A percentile compares a stretch with the other conserved stretches of the same genome.
Conservation (phyloP, 2,113 vertebrate genomes). For the Herpetotheres cachinnans region DNA sequence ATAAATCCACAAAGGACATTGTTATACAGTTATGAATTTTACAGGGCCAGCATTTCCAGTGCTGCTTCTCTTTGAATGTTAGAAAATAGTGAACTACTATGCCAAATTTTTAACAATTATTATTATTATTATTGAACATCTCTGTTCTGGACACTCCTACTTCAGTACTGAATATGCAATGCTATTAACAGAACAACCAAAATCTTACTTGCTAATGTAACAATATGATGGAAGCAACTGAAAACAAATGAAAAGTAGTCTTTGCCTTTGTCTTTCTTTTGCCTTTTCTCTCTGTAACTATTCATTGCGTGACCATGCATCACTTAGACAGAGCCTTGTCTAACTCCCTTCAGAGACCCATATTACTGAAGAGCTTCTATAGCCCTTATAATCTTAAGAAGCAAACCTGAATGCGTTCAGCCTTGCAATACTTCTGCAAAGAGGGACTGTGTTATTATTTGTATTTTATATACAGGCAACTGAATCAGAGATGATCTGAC, state of each 20-base stretch:
- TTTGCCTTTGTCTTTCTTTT: background rate
- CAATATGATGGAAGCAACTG: background rate
- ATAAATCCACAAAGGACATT: background rate
- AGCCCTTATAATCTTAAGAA: background rate
- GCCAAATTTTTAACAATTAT: background rate
- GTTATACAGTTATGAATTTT: background rate
- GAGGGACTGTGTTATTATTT: background rate
- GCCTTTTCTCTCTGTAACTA: background rate
- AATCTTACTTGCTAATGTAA: background rate
- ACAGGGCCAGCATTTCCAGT: background rate
- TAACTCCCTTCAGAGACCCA: background rate
- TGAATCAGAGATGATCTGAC: background rate
- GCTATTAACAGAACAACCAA: fast-evolving
- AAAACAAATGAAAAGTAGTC: background rate
- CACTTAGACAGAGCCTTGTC: no score
- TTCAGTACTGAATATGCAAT: background rate
- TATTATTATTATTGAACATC: background rate
- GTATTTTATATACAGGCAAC: fast-evolving
- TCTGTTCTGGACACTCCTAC: background rate
- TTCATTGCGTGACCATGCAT: fast-evolving
- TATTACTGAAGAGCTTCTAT: background rate
- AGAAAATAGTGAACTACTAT: background rate
- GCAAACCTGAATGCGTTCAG: fast-evolving
- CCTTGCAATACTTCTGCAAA: background rate
- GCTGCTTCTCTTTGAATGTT: background rate